Conservation (phyloP, 2,113 vertebrate species). For the Synodontis membranacea region DNA sequence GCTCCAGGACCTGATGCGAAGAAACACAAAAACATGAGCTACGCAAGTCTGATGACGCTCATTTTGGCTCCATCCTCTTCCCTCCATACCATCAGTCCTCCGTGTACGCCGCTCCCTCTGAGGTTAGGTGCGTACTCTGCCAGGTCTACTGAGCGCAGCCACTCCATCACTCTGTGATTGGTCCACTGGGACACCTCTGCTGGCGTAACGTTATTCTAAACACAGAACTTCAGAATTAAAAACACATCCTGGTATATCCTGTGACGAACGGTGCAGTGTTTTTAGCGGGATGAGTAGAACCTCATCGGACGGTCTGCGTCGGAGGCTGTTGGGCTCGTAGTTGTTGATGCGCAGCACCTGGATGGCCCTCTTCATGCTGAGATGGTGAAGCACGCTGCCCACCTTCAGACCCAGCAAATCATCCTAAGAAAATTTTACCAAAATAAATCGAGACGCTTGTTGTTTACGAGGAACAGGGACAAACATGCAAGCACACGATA, state of each 20-base stretch:
- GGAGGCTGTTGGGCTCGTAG: conserved; percentile 88
- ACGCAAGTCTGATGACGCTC: not conserved
- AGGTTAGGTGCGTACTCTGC: conserved; percentile 96
- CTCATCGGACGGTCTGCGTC: conserved; percentile 90
- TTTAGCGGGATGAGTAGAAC: conserved; percentile 41
- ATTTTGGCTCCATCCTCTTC: not conserved
- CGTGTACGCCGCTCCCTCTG: conserved; percentile 93
- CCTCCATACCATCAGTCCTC: conserved; percentile 89
- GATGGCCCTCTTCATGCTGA: conserved; percentile 94
- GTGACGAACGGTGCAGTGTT: not conserved
- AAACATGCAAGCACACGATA: not conserved
- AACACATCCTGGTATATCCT: not conserved
- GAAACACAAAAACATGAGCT: not conserved
- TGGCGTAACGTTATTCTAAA: conserved; percentile 82
- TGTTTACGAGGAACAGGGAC: not conserved
- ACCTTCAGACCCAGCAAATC: conserved; percentile 94
- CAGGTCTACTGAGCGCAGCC: conserved; percentile 92
- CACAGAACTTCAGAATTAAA: not conserved
- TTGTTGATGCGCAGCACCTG: conserved; percentile 91
- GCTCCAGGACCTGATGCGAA: conserved; percentile 84
- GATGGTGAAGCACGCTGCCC: conserved; percentile 92
- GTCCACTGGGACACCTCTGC: conserved; percentile 94
- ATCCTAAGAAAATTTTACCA: conserved; percentile 73
- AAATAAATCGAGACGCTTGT: not conserved
- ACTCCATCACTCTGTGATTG: conserved; percentile 98